Conservation (phyloP, 2,888 invertebrate species). For the Rutpela maculata region DNA sequence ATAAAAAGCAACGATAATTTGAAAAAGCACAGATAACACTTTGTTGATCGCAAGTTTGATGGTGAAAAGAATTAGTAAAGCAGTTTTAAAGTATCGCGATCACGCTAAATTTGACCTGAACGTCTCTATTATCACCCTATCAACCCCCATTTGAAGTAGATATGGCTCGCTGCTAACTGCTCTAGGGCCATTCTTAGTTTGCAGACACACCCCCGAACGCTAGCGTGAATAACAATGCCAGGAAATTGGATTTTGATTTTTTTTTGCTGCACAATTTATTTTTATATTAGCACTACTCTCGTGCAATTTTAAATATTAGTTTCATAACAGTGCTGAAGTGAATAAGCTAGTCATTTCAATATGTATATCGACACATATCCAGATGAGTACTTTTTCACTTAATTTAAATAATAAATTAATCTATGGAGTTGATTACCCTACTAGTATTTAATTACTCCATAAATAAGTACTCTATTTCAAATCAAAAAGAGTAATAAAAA, state of each 20-base stretch:
- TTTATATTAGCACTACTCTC: neutral
- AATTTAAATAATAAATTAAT: no score
- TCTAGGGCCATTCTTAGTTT: slow-evolving; percentile 52
- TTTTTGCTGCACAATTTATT: slow-evolving; percentile 26
- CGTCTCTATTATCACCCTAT: slow-evolving; percentile 69
- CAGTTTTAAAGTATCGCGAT: slow-evolving; percentile 62
- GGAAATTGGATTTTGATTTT: slow-evolving; percentile 70
- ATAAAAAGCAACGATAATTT: slow-evolving; percentile 44
- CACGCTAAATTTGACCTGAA: slow-evolving; percentile 70
- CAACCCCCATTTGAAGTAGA: slow-evolving; percentile 62
- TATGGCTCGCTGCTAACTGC: slow-evolving; percentile 59
- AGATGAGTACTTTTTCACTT: no score
- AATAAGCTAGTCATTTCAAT: no score
- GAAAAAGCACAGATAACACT: slow-evolving; percentile 48
- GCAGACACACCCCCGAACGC: slow-evolving; percentile 38
- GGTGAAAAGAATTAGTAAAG: slow-evolving; percentile 54
- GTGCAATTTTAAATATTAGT: neutral
- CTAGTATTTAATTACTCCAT: no score
- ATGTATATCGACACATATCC: no score
- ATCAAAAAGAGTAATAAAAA: no score
- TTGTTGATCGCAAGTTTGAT: slow-evolving; percentile 53
- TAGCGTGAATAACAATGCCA: slow-evolving; percentile 50
- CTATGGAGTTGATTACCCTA: no score
- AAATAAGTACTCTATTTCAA: no score
- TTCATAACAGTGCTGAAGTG: no score